Conservation (phyloP, 2,113 vertebrate genomes). For the Pluvianellus socialis region DNA sequence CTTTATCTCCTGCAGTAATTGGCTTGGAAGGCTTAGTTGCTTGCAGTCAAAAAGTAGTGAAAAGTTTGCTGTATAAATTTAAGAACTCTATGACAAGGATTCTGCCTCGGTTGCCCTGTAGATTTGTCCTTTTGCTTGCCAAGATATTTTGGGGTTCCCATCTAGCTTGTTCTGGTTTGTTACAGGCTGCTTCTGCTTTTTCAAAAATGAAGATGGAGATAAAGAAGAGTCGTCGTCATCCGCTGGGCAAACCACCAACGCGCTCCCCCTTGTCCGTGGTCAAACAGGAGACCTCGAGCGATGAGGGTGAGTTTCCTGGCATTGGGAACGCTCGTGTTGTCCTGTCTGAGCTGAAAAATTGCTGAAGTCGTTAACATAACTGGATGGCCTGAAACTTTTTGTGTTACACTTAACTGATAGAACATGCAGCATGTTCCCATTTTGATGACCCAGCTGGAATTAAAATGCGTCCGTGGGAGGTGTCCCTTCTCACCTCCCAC, state of each 20-base stretch:
- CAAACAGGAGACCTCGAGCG: conserved; percentile 88
- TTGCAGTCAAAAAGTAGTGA: background rate
- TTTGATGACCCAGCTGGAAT: conserved; percentile 6
- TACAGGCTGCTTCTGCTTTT: conserved; percentile 76
- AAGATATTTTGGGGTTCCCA: background rate
- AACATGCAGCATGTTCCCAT: background rate
- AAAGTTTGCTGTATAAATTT: background rate
- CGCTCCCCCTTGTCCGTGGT: conserved; percentile 89
- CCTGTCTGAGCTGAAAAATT: background rate
- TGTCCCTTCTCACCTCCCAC: conserved; percentile 23
- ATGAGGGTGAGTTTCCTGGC: conserved; percentile 80
- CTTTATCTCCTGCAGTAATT: background rate
- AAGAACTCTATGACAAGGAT: background rate
- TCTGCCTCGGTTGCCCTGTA: background rate
- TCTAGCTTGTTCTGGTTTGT: background rate
- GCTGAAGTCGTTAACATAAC: background rate
- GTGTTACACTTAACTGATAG: background rate
- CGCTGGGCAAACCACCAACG: conserved; percentile 88
- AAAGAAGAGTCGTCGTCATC: conserved; percentile 94
- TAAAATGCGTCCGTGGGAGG: background rate
- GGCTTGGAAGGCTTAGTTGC: background rate
- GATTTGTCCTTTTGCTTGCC: background rate
- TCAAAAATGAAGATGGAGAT: conserved; percentile 88
- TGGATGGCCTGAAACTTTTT: background rate
- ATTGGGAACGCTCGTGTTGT: fast-evolving